Conservation (phyloP, 2,113 vertebrate genomes). For the Prinia subflava region DNA sequence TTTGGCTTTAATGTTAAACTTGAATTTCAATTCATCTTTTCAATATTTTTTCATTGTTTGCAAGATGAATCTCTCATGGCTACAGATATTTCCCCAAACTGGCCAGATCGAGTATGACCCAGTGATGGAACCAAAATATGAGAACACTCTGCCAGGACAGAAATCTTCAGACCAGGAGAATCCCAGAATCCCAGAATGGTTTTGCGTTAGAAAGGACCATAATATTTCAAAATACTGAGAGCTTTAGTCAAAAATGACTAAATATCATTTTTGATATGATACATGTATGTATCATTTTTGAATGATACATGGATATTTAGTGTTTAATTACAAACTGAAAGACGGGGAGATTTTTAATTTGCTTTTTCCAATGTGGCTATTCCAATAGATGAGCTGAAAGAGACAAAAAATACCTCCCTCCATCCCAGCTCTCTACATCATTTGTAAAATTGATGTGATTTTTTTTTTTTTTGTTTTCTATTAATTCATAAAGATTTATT, state of each 20-base stretch:
- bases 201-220: neutral
- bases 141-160: neutral
- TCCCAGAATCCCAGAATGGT: neutral
- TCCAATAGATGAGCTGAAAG: neutral
- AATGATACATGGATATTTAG: neutral
- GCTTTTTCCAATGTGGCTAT: neutral
- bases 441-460: neutral
- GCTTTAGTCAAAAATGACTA: neutral
- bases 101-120: rapidly evolving
- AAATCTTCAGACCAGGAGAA: neutral
- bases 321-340: neutral
- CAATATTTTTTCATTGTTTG: neutral
- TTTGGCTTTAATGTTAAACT: neutral
- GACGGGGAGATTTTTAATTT: neutral
- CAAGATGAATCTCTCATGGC: neutral
- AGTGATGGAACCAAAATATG: neutral
- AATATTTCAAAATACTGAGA: neutral
- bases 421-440: neutral
- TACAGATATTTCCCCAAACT: neutral
- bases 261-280: neutral
- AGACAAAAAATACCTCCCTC: neutral
- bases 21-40: neutral
- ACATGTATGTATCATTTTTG: neutral
- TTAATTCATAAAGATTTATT: neutral
- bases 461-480: neutral